Conservation (phyloP, 1,140 invertebrate species). For the Brachionus koreanus region DNA sequence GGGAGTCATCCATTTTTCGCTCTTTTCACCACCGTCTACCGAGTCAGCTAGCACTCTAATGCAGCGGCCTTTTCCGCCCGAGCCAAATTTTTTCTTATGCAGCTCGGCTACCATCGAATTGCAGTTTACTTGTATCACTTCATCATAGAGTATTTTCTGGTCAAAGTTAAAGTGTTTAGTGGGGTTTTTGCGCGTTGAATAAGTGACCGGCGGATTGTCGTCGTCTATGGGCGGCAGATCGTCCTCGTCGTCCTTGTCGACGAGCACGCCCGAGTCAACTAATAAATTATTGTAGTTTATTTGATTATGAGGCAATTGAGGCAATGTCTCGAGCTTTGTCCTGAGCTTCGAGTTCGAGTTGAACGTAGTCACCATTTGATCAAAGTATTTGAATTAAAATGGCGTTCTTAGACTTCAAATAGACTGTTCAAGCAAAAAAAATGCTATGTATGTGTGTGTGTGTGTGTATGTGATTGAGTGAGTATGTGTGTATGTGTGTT, state of each 20-base stretch:
- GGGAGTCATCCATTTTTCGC: slow-evolving; percentile 35
- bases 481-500: neutral
- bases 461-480: neutral
- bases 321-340: neutral
- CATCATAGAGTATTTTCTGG: slow-evolving; percentile 20
- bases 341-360: slow-evolving; percentile 13
- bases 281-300: neutral
- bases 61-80: slow-evolving; percentile 31
- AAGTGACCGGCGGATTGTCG: neutral
- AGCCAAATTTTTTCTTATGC: slow-evolving; percentile 40
- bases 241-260: neutral
- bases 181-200: neutral
- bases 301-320: neutral
- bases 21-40: neutral
- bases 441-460: neutral
- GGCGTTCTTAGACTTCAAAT: neutral
- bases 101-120: slow-evolving; percentile 7
- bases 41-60: neutral
- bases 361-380: slow-evolving; percentile 12
- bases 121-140: slow-evolving; percentile 26
- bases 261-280: neutral
- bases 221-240: neutral
- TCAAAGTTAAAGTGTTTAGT: slow-evolving; percentile 26
- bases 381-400: neutral
- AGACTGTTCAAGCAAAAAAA: neutral